A percentile compares a stretch with the other conserved stretches of the same genome.
Conservation (phyloP, 1,140 invertebrate genomes). For the Steinernema feltiae region DNA sequence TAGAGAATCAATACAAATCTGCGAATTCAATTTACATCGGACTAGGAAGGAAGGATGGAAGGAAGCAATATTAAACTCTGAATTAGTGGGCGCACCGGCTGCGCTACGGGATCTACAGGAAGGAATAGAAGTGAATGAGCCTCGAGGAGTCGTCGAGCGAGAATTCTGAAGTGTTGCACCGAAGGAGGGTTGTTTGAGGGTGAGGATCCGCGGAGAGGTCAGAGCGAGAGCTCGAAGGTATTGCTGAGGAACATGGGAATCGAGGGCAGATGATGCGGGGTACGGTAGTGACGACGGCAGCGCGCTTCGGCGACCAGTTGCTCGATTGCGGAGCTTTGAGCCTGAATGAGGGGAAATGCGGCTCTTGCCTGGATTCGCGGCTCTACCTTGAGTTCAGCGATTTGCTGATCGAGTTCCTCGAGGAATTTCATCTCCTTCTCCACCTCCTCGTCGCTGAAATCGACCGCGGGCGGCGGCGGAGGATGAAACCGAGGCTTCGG, state of each 20-base stretch:
- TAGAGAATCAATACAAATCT: neutral
- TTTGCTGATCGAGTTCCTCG: conserved; percentile 6
- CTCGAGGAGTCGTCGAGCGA: conserved; percentile 14
- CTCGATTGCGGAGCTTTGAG: conserved; percentile 6
- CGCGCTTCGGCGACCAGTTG: neutral
- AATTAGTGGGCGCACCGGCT: too few species aligned
- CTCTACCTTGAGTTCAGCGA: neutral
- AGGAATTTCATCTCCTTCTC: conserved; percentile 9
- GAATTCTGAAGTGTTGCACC: neutral
- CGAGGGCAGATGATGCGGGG: neutral
- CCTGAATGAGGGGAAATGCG: neutral
- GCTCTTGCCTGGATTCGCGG: neutral
- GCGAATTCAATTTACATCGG: neutral
- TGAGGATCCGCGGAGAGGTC: neutral
- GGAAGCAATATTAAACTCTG: too few species aligned
- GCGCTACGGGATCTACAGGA: neutral
- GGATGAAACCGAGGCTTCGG: neutral
- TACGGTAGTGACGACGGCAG: conserved; percentile 1
- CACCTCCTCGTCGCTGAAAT: conserved; percentile 10
- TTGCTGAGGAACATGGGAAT: conserved; percentile 5
- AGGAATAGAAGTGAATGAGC: neutral
- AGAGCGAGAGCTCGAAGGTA: conserved; percentile 8
- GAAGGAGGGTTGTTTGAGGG: neutral
- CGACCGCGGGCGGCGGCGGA: neutral
- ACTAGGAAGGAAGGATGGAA: neutral